Evolutionary conservation across 2,113 vertebrate species (phyloP).

Genomic region (Aleadryas rufinucha): DNA sequence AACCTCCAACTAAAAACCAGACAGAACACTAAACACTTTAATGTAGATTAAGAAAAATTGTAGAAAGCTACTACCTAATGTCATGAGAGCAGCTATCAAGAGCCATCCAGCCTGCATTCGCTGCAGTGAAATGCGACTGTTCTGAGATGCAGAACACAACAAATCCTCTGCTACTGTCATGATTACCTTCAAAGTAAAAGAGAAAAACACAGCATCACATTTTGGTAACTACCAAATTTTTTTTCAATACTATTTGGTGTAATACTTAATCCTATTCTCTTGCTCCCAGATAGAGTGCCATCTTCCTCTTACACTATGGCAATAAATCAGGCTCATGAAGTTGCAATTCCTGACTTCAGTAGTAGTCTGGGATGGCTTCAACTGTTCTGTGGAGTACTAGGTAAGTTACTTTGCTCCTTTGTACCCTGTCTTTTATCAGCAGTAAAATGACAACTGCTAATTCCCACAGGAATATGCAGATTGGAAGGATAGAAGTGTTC

Average conservation of each 20-base stretch:
- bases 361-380: neutral
- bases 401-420: neutral
- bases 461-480: neutral
- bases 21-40: neutral
- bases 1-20: neutral
- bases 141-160: slow-evolving; percentile 88
- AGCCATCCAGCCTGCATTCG: slow-evolving; percentile 90
- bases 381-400: neutral
- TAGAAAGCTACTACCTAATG: slow-evolving; percentile 77
- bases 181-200: slow-evolving; percentile 76
- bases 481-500: neutral
- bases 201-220: slow-evolving; percentile 6
- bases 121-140: slow-evolving; percentile 86
- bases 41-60: neutral
- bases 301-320: neutral
- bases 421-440: neutral
- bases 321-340: neutral
- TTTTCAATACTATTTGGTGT: neutral
- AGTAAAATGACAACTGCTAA: neutral
- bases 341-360: neutral
- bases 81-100: slow-evolving; percentile 84
- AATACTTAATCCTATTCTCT: neutral
- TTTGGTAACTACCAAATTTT: neutral
- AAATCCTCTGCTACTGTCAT: slow-evolving; percentile 87
- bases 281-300: neutral